These are phyloP conservation scores for Acrobasis suavella DNA, from an alignment of 2,888 invertebrate genomes.

Conservation along the genomic window DNA sequence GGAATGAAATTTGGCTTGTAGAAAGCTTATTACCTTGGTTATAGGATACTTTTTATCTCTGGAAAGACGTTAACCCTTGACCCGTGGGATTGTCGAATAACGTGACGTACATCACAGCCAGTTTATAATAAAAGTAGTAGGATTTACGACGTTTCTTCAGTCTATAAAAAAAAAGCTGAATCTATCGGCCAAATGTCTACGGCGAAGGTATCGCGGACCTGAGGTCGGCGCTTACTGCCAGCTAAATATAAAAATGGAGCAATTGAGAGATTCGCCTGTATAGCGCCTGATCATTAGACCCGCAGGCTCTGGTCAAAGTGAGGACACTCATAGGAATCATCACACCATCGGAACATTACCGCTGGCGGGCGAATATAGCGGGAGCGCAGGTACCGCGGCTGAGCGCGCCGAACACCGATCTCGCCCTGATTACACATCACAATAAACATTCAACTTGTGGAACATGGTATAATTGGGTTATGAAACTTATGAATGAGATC, in stretches of 20 bases:
- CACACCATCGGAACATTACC: constrained; percentile 82
- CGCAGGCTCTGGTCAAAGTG: constrained; percentile 29
- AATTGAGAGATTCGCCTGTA: constrained; percentile 1
- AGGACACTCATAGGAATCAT: constrained; percentile 45
- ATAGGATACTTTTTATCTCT: no score
- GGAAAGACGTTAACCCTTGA: no score
- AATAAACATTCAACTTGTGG: constrained; percentile 2
- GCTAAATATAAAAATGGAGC: no score
- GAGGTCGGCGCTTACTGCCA: no score
- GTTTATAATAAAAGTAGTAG: no score
- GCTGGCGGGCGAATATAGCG: constrained; percentile 78
- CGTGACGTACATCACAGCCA: no score
- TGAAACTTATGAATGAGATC: neutral
- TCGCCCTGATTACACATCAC: constrained; percentile 56
- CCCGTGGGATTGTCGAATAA: no score
- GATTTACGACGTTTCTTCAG: no score
- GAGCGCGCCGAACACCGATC: constrained; percentile 51
- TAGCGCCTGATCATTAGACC: constrained; percentile 34
- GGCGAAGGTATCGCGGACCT: no score
- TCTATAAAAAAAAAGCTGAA: neutral
- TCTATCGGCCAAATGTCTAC: neutral
- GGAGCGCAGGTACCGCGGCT: constrained; percentile 72
- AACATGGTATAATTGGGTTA: neutral
- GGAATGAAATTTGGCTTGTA: no score
- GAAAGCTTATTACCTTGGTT: no score